A percentile compares a stretch with the other conserved stretches of the same genome.
Evolutionary conservation across 2,113 vertebrate genomes (phyloP).

Genomic region (Lampris incognitus): DNA sequence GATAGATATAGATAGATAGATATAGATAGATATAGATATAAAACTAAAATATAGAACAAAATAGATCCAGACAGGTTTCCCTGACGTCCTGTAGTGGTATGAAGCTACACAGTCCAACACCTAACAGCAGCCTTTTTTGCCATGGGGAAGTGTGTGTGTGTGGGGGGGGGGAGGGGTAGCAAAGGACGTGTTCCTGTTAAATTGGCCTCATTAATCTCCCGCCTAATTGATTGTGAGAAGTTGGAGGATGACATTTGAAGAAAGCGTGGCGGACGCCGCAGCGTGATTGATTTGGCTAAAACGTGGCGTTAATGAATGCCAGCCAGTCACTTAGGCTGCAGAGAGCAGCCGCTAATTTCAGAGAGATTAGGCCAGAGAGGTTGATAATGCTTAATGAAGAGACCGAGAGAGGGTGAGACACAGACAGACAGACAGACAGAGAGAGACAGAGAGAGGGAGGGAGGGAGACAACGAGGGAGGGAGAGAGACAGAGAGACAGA

Average conservation of each 20-base stretch:
- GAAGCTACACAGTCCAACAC: too few relatives aligned
- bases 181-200: constrained; percentile 80
- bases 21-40: too few relatives aligned
- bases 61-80: too few relatives aligned
- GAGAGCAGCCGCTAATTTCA: constrained; percentile 79
- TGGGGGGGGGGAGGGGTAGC: constrained; percentile 49
- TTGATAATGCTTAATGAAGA: constrained; percentile 82
- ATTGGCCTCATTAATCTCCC: constrained; percentile 87
- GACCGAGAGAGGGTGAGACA: constrained; percentile 13
- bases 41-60: too few relatives aligned
- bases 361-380: constrained; percentile 81
- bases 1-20: too few relatives aligned
- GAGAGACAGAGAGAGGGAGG: neutral
- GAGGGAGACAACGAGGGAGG: neutral
- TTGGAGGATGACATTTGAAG: constrained; percentile 87
- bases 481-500: neutral
- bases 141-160: neutral
- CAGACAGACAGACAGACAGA: neutral
- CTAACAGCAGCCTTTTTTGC: too few relatives aligned
- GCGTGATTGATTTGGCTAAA: constrained; percentile 84
- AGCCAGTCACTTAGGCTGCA: constrained; percentile 80
- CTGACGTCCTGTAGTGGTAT: too few relatives aligned
- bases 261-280: constrained; percentile 71
- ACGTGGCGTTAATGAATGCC: constrained; percentile 83
- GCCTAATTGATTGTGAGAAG: constrained; percentile 87